Evolutionary conservation across 64 coral and sea anemone genomes (phyloP), one percentile per base, ranked within the genome.

Genomic region (Anthopleura sola): DNA sequence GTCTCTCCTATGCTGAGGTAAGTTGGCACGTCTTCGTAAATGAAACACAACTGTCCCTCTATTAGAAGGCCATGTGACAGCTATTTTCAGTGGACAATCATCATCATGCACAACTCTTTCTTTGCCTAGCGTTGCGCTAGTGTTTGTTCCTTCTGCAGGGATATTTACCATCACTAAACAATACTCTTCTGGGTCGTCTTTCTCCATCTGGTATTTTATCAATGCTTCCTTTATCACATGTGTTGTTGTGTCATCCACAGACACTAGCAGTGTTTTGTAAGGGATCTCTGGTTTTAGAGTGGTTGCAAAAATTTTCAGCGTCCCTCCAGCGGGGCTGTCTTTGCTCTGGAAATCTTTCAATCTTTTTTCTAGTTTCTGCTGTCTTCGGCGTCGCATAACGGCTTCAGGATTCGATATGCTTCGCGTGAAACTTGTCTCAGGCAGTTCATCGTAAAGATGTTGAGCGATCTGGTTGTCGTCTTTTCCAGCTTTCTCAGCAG

Each of bases 361-460:
- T 28, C 83, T 88, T 8, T 92, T 91, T 78, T 99, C 92, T 32
- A 99, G 81, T 26, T 95, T 94, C 57, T 94, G 87, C 33, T 99
- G 86, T 37, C 97, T 82, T 3, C 92, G 86, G 12, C 87, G 85
- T 49, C 90, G 84, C 97, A 99, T 99, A 57, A 99, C 97, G 69
- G 93, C 93, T 85, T 99, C 97, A 20, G 97, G 97, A 79, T 99
- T 99, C 33, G 97, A 99, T 75, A 94, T 94, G 39, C 92, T 99
- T 71, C 97, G 47, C 0, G 97, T 99, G 68, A 99, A 99, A 68
- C 90, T 89, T 75, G 90, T 91, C 56, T 94, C 97, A 18, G 97
- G 97, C 39, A 95, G 75, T 40, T 95, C 93, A 76, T 95, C 90
- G 36, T 99, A 99, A 36, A 99, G 69, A 29, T 83, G 87, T 85